Evolutionary conservation across 2,113 vertebrate species (phyloP), one percentile per base, ranked within the genome.

Genomic region (Ochotona curzoniae): DNA sequence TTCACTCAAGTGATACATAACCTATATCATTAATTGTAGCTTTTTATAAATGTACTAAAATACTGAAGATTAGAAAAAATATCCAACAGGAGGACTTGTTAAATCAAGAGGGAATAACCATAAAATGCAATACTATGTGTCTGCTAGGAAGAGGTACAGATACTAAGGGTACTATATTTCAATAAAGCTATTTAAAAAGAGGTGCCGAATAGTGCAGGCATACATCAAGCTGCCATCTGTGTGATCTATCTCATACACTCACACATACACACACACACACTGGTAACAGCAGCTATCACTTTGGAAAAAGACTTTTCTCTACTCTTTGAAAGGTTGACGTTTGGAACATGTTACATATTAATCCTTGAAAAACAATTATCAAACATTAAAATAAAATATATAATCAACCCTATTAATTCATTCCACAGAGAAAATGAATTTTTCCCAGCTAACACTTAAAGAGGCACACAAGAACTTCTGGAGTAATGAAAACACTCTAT

Each of bases 351-450:
- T 35, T 82, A 47, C 15, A 1, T 61, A 90, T 57, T 86, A 54
- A 70, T 26, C 35, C 60, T 57, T 73, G 47, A 87, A 90, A 85
- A 80, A 71, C 17, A 35, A 51, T 57, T 17, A 5, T 32, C n/a
- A 47, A 74, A 88, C 69, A 30, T 18, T 26, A 75, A 80, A 87
- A 76, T 47, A 2, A 90, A 90, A 94, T 49, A 73, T 21, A 38
- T 84, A 73, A 79, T 60, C 47, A 60, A 13, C 60, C 30, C 49
- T 32, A 49, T 76, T 14, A 26, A 21, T 38, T 60, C 14, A 32
- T 11, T 76, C 14, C 32, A 11, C 75, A 32, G 25, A 32, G 18
- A 81, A 82, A 44, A 8, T 66, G 28, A 85, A 89, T 30, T 26
- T 83, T 81, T 80, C 61, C 20, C n/a, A 61, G 15, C 26, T 74